These are phyloP conservation scores for Parthenolecanium corni DNA, from an alignment of 2,888 invertebrate species.

Conservation along the genomic window DNA sequence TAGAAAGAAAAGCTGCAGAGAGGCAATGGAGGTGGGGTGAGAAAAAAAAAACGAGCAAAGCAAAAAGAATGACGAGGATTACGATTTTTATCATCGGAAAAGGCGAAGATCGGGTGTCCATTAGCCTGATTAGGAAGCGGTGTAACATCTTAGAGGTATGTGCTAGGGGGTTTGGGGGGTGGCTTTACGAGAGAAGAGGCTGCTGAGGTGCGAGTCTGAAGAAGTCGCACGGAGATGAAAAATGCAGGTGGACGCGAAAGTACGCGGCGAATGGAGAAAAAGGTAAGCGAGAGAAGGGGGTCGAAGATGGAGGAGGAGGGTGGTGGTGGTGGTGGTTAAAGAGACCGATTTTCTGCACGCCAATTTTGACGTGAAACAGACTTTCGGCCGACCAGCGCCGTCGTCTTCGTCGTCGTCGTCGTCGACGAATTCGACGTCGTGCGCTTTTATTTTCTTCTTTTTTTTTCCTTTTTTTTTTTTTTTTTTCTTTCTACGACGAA, in stretches of 20 bases:
- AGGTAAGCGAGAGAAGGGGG: background rate
- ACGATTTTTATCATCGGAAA: slow-evolving; percentile 22
- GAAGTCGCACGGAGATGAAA: background rate
- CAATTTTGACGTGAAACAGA: slow-evolving; percentile 24
- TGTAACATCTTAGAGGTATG: slow-evolving; percentile 8
- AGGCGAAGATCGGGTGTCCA: slow-evolving; percentile 20
- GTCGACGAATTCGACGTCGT: background rate
- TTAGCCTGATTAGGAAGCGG: slow-evolving; percentile 26
- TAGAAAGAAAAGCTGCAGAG: background rate
- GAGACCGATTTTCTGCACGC: slow-evolving; percentile 23
- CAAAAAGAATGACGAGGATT: background rate
- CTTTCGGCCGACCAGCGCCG: background rate
- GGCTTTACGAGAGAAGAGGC: no score
- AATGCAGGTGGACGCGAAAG: slow-evolving; percentile 18
- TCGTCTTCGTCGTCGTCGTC: background rate
- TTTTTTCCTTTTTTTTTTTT: no score
- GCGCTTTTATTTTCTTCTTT: background rate
- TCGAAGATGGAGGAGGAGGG: no score
- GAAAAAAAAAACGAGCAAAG: background rate
- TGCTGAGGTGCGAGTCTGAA: no score
- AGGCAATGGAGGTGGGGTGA: background rate
- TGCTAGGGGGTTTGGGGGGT: no score
- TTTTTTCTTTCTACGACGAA: slow-evolving; percentile 4
- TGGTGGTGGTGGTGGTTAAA: background rate
- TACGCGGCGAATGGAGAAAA: slow-evolving; percentile 1